Percentiles rank a stretch among this genome's conserved stretches.
Evolutionary conservation across 2,888 invertebrate genomes (phyloP).

Genomic region (Chymomyza amoena): DNA sequence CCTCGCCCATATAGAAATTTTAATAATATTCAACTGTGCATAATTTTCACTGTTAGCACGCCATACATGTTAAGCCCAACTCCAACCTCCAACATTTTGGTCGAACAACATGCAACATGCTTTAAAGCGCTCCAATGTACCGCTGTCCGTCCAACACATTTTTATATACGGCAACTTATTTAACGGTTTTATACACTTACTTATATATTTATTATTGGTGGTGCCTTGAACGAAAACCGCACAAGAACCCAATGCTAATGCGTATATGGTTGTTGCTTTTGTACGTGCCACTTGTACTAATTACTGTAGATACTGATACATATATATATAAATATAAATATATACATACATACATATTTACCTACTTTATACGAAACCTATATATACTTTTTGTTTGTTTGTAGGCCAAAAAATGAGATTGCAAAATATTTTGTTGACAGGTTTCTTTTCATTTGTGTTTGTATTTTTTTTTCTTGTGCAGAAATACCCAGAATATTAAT

Average conservation of each 20-base stretch:
- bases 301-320: slow-evolving; percentile 16
- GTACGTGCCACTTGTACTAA: slow-evolving; percentile 37
- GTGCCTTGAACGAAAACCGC: not conserved
- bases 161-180: not conserved
- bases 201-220: too few relatives aligned
- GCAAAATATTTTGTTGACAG: slow-evolving; percentile 19
- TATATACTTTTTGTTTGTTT: slow-evolving; percentile 12
- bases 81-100: too few relatives aligned
- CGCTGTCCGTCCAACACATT: not conserved
- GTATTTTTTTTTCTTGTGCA: not conserved
- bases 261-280: not conserved
- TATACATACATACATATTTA: not conserved
- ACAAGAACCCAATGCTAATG: slow-evolving; percentile 31
- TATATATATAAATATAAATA: slow-evolving; percentile 3
- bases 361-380: not conserved
- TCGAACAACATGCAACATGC: not conserved
- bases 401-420: slow-evolving; percentile 33
- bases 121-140: too few relatives aligned
- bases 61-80: too few relatives aligned
- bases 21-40: too few relatives aligned
- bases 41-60: too few relatives aligned
- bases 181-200: not conserved
- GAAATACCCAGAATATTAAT: slow-evolving; percentile 28
- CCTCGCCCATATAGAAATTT: too few relatives aligned
- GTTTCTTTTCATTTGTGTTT: not conserved